These are phyloP conservation scores for Pelusios castaneus DNA, from an alignment of 2,113 vertebrate species.

Conservation along the genomic window DNA sequence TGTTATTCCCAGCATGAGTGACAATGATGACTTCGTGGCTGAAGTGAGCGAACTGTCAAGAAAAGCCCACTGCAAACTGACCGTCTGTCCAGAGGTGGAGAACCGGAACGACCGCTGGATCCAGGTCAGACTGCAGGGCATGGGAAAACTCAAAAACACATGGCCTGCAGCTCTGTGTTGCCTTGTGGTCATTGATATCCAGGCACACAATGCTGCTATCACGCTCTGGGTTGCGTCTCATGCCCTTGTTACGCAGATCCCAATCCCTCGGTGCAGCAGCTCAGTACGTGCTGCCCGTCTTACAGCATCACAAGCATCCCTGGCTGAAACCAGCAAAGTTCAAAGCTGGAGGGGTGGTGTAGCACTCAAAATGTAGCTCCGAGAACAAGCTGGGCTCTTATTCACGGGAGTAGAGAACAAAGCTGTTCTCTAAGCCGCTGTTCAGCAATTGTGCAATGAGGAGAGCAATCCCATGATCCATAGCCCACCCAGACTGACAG, in stretches of 20 bases:
- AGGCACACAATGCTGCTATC: not conserved
- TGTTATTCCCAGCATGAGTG: not conserved
- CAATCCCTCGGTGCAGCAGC: not conserved
- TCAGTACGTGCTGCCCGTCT: not conserved
- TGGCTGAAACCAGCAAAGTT: not conserved
- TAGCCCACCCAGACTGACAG: not conserved
- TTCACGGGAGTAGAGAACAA: not conserved
- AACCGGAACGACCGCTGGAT: constrained; percentile 92
- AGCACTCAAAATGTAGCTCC: not conserved
- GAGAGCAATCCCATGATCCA: not conserved
- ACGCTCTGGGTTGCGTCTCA: not conserved
- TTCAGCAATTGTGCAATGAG: not conserved
- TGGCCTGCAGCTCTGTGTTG: not conserved
- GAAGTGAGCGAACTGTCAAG: constrained; percentile 71
- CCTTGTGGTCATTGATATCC: not conserved
- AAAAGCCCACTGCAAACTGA: constrained; percentile 77
- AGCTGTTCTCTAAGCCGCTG: not conserved
- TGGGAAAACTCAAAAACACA: not conserved
- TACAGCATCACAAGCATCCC: not conserved
- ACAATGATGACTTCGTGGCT: constrained; percentile 80
- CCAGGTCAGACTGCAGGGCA: constrained; percentile 77
- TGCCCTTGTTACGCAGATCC: not conserved
- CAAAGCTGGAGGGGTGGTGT: not conserved
- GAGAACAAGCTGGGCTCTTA: not conserved
- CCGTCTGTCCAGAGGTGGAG: constrained; percentile 70